Percentiles rank a stretch among this genome's conserved stretches.
phyloP scores from a whole-genome alignment of 2,797 vertebrate genomes.

The Hypotaenidia okinawae region DNA sequence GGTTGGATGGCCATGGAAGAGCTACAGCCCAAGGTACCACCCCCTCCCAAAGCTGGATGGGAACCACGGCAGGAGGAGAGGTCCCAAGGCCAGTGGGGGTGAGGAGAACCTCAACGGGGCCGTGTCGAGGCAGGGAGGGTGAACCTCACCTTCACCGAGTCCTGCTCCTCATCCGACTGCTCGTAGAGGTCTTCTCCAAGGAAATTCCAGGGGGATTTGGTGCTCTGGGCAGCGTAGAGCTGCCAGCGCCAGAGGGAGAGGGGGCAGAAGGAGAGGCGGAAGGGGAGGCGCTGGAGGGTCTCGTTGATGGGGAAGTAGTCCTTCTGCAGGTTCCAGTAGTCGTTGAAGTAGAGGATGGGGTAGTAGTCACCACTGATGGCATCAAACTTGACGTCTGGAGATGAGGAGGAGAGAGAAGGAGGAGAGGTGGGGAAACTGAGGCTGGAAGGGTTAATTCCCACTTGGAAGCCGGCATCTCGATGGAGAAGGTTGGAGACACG shows the following conservation, averaged over 20 bases:
- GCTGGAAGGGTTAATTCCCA: no score
- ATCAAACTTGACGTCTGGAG: constrained; percentile 93
- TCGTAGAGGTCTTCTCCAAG: constrained; percentile 93
- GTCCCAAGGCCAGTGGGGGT: no score
- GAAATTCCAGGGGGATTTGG: constrained; percentile 94
- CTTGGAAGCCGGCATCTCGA: no score
- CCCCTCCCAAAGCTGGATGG: no score
- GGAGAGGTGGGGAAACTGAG: no score
- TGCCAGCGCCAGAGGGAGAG: constrained; percentile 97
- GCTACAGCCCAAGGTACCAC: no score
- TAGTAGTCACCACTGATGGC: constrained; percentile 95
- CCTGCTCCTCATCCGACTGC: constrained; percentile 96
- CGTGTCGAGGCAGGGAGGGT: no score
- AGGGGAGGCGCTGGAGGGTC: constrained; percentile 83
- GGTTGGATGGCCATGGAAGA: no score
- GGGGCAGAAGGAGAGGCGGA: constrained; percentile 89
- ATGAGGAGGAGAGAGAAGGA: neutral
- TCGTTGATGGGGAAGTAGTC: constrained; percentile 94
- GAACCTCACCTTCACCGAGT: constrained; percentile 94
- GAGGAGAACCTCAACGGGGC: no score
- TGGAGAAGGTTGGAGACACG: no score
- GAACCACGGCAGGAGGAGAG: no score
- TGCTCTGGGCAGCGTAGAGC: constrained; percentile 93
- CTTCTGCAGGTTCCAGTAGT: constrained; percentile 99
- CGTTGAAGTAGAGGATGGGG: constrained; percentile 96